Evolutionary conservation across 1,140 invertebrate genomes (phyloP), one percentile per base, ranked within the genome.

Genomic region (Samia ricini): DNA sequence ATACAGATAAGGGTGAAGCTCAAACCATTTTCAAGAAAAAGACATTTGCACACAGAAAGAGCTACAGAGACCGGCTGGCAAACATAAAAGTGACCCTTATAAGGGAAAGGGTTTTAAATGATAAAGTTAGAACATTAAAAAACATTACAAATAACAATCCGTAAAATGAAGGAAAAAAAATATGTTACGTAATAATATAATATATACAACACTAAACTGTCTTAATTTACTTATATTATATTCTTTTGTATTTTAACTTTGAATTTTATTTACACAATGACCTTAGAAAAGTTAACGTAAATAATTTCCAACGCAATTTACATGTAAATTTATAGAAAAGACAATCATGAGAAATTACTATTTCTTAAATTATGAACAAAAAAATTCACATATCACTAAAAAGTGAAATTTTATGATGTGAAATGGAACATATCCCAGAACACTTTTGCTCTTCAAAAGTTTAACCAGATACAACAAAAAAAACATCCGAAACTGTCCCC

Each of bases 331-430:
- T 20, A 20, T 2, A 8, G 18, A 21, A 10, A 20, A 21, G 5
- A 52, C 22, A 52, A 21, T 21, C 3, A 8, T 15, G 19, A 10
- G 50, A 52, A 52, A 52, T 52, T 23, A n/a, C 20, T 52, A 23
- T 12, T 12, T 12, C n/a, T 42, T 15, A 15, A 42, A 42, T n/a
- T n/a, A n/a, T n/a, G n/a, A n/a, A 36, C 33, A 36, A 36, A 36
- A 52, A 52, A 52, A 20, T 21, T 52, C 19, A 52, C 50, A 52
- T 52, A 15, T 52, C 18, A 21, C 24, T 19, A 23, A n/a, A 59
- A 59, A 59, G 57, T 59, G 57, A 59, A 50, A 59, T 59, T 23
- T 5, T 15, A 12, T n/a, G n/a, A n/a, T 49, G 29, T 36, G 42
- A 49, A 59, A 24, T n/a, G 42, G 42, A 21, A 20, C 56, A 15